Conservation (phyloP, 1,140 invertebrate species). For the Bombyx mandarina region DNA sequence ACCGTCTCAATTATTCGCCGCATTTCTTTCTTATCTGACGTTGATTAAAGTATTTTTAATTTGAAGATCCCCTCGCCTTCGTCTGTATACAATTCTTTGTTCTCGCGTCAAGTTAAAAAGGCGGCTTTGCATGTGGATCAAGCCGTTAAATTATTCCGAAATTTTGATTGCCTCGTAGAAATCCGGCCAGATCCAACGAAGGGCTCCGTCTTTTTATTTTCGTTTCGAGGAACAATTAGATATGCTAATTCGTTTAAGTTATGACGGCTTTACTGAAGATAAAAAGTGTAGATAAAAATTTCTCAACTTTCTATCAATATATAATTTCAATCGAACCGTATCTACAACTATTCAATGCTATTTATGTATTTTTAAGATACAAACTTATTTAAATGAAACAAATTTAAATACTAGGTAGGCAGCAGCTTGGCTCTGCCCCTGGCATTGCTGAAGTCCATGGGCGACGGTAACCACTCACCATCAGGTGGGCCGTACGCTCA, state of each 20-base stretch:
- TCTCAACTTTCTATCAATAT: not conserved
- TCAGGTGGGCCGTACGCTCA: no score
- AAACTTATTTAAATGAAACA: no score
- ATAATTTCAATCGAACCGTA: no score
- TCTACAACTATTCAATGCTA: no score
- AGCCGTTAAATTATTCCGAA: conserved; percentile 55
- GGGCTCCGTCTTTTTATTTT: conserved; percentile 47
- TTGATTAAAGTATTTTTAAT: conserved; percentile 51
- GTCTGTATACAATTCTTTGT: conserved; percentile 11
- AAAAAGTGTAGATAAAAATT: conserved; percentile 15
- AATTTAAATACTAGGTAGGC: no score
- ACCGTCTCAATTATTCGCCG: conserved; percentile 30
- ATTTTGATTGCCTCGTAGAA: conserved; percentile 57
- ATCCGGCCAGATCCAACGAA: conserved; percentile 34
- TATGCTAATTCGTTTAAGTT: conserved; percentile 62
- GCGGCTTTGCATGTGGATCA: conserved; percentile 48
- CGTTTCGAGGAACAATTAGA: conserved; percentile 57
- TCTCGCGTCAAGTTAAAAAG: conserved; percentile 44
- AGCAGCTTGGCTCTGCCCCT: no score
- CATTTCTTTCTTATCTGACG: conserved; percentile 26
- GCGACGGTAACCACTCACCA: no score
- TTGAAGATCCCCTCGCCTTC: conserved; percentile 16
- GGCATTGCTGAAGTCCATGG: no score
- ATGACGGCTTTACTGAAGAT: conserved; percentile 38
- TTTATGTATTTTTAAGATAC: no score